A percentile compares a stretch with the other conserved stretches of the same genome.
Conservation (phyloP, 1,140 invertebrate species). For the Aradophagus sp. region DNA sequence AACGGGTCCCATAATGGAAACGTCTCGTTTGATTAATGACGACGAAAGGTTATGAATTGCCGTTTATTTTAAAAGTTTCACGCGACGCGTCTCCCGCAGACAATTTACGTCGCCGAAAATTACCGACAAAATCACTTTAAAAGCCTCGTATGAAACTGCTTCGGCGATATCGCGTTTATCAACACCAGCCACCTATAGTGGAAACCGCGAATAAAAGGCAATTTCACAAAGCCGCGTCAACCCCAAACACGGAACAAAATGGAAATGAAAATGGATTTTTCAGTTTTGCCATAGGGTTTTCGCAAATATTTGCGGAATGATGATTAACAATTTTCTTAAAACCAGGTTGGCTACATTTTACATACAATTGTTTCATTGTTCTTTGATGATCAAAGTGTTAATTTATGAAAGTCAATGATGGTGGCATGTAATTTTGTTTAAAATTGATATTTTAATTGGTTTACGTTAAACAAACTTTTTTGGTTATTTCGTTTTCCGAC, state of each 20-base stretch:
- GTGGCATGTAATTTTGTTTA: too few relatives aligned
- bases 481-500: conserved; percentile 6
- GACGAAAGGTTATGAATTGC: conserved; percentile 37
- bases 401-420: too few relatives aligned
- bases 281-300: conserved; percentile 14
- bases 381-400: too few relatives aligned
- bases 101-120: conserved; percentile 46
- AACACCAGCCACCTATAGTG: conserved; percentile 33
- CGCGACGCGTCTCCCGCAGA: conserved; percentile 23
- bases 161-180: conserved; percentile 48
- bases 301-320: too few relatives aligned
- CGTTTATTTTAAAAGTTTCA: conserved; percentile 38
- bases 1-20: conserved; percentile 12
- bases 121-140: conserved; percentile 48
- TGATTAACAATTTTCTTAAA: too few relatives aligned
- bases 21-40: conserved; percentile 32
- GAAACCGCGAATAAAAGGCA: conserved; percentile 59
- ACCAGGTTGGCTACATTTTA: too few relatives aligned
- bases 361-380: too few relatives aligned
- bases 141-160: conserved; percentile 45
- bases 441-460: too few relatives aligned
- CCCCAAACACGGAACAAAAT: conserved; percentile 29
- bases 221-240: conserved; percentile 49
- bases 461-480: too few relatives aligned
- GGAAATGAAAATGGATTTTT: conserved; percentile 42